Conservation (phyloP, 1,140 invertebrate genomes). For the Sycophila sp. region DNA sequence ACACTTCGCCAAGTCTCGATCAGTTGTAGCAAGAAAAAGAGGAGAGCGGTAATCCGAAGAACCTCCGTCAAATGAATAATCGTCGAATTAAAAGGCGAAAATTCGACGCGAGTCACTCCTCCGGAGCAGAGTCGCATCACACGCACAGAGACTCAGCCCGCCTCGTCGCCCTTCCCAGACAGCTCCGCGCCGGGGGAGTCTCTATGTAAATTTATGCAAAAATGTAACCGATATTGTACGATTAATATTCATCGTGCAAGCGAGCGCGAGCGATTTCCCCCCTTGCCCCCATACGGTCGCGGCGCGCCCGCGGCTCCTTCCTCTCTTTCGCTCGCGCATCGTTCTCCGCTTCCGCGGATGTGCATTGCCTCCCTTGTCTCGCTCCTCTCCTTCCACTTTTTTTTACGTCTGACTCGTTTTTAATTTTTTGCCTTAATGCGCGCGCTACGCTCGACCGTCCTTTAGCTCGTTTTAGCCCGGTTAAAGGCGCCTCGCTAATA, state of each 20-base stretch:
- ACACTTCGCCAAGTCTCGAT: no score
- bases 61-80: slow-evolving; percentile 38
- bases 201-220: slow-evolving; percentile 56
- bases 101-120: background rate
- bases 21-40: no score
- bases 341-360: no score
- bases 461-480: slow-evolving; percentile 9
- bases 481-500: slow-evolving; percentile 6
- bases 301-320: background rate
- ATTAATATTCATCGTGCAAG: slow-evolving; percentile 55
- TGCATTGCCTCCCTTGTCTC: background rate
- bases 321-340: no score
- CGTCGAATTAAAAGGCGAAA: slow-evolving; percentile 30
- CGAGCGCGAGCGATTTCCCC: slow-evolving; percentile 13
- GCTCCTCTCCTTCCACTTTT: background rate
- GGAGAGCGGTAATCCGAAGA: background rate
- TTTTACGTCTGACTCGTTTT: slow-evolving; percentile 11
- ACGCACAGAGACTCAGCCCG: background rate
- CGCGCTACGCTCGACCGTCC: background rate
- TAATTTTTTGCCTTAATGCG: slow-evolving; percentile 21
- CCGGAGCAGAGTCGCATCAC: background rate
- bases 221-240: slow-evolving; percentile 55
- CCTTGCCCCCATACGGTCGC: slow-evolving; percentile 9
- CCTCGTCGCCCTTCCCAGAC: background rate
- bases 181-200: slow-evolving; percentile 7